phyloP scores from a whole-genome alignment of 2,888 invertebrate species.

The Calameuta pallipes region DNA sequence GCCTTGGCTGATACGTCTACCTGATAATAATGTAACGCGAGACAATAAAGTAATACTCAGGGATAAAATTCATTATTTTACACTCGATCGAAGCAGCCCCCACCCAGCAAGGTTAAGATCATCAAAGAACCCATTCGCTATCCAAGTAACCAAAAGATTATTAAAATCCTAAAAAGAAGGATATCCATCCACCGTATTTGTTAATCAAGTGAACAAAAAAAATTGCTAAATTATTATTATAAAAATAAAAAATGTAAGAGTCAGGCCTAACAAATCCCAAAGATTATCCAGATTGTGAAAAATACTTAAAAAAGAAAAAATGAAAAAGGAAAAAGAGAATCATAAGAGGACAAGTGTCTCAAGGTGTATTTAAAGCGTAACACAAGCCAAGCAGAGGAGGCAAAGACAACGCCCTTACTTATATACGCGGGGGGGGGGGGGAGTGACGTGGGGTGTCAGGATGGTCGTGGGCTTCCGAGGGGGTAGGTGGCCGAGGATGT shows the following conservation, averaged over 20 bases:
- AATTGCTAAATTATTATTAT: not conserved
- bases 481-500: slow-evolving; percentile 42
- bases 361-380: slow-evolving; percentile 23
- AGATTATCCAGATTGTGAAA: not conserved
- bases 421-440: slow-evolving; percentile 33
- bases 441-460: slow-evolving; percentile 25
- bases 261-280: not conserved
- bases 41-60: not conserved
- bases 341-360: not conserved
- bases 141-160: not conserved
- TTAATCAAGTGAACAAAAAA: not conserved
- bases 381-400: slow-evolving; percentile 35
- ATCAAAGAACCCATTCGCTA: not conserved
- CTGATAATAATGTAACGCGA: not conserved
- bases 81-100: not conserved
- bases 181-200: not conserved
- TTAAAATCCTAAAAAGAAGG: not conserved
- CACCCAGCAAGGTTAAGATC: not conserved
- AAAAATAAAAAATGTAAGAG: not conserved
- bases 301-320: not conserved
- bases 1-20: not conserved
- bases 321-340: not conserved
- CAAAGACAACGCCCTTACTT: slow-evolving; percentile 65
- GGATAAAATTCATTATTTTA: not conserved
- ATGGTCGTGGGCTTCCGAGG: slow-evolving; percentile 31